A percentile compares a stretch with the other conserved stretches of the same genome.
Evolutionary conservation across 2,113 vertebrate species (phyloP).

Genomic region (Colaptes auratus): DNA sequence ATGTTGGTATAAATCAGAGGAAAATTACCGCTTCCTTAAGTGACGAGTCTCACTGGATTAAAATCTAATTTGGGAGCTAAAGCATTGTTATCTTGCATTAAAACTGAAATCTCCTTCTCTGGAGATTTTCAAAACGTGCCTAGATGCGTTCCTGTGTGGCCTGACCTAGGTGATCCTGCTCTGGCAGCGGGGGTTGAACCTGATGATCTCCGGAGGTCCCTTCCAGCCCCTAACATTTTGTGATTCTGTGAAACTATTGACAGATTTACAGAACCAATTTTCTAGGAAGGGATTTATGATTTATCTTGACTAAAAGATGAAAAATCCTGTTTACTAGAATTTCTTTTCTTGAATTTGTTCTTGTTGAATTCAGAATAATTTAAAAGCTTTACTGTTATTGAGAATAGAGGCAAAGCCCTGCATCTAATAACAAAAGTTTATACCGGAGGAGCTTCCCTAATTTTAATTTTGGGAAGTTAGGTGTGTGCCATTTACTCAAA

Average conservation of each 20-base stretch:
- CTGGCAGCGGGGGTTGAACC: too few relatives aligned
- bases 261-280: not conserved
- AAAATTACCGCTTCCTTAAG: not conserved
- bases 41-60: not conserved
- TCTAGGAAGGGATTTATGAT: not conserved
- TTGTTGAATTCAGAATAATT: not conserved
- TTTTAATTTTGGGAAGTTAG: not conserved
- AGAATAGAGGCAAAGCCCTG: not conserved
- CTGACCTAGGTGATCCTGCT: too few relatives aligned
- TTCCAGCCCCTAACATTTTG: too few relatives aligned
- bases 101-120: too few relatives aligned
- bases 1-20: not conserved
- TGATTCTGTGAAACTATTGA: not conserved
- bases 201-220: too few relatives aligned
- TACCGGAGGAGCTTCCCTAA: not conserved
- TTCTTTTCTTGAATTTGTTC: too few relatives aligned
- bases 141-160: too few relatives aligned
- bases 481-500: not conserved
- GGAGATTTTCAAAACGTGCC: too few relatives aligned
- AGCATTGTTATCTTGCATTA: not conserved
- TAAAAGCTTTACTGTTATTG: not conserved
- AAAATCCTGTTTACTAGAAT: not conserved
- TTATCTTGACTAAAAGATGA: not conserved
- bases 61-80: not conserved
- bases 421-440: not conserved